A percentile compares a stretch with the other conserved stretches of the same genome.
Evolutionary conservation across 2,888 invertebrate species (phyloP).

Genomic region (Antheraea assamensis): DNA sequence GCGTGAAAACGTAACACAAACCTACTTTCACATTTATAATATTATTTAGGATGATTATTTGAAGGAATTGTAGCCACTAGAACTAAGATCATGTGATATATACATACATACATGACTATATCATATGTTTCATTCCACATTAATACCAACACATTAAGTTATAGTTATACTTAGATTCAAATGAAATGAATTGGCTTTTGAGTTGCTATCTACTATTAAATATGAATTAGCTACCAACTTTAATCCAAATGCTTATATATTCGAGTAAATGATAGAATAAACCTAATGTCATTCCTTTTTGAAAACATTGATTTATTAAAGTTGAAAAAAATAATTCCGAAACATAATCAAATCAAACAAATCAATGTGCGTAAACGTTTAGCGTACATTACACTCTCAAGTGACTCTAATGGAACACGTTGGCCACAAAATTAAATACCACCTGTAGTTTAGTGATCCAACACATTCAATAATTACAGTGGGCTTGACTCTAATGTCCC

Average conservation of each 20-base stretch:
- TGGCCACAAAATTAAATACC: slow-evolving; percentile 62
- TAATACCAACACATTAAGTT: not conserved
- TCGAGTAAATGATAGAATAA: not conserved
- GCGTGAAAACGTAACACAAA: not conserved
- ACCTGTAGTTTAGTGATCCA: slow-evolving; percentile 61
- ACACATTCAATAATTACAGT: slow-evolving; percentile 59
- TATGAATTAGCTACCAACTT: too few relatives aligned
- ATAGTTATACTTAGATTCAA: not conserved
- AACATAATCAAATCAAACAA: slow-evolving; percentile 16
- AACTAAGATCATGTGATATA: too few relatives aligned
- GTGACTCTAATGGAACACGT: slow-evolving; percentile 34
- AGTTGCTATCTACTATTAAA: not conserved
- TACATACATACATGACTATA: not conserved
- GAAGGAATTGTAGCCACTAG: not conserved
- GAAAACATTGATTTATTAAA: not conserved
- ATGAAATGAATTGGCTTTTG: not conserved
- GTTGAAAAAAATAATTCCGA: not conserved
- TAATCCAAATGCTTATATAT: too few relatives aligned
- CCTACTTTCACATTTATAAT: too few relatives aligned
- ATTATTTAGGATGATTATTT: not conserved
- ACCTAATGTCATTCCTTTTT: not conserved
- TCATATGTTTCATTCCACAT: too few relatives aligned
- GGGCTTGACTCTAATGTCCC: slow-evolving; percentile 60
- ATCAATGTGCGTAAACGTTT: slow-evolving; percentile 16
- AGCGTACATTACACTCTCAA: slow-evolving; percentile 16